A percentile compares a stretch with the other conserved stretches of the same genome.
Evolutionary conservation across 1,140 invertebrate species (phyloP).

Genomic region (Amyelois transitella): DNA sequence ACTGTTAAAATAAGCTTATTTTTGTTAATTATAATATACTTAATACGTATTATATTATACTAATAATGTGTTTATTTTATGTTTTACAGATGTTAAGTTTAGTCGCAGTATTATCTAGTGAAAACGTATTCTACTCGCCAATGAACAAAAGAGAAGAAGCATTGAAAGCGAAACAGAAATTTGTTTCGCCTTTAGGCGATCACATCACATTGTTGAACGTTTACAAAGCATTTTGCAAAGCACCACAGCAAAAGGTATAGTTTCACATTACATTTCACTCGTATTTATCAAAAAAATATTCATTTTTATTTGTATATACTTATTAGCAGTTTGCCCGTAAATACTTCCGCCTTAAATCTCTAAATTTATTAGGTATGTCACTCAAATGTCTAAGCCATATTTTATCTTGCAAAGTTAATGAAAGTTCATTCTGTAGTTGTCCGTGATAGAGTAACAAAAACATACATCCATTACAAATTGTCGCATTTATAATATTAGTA

Average conservation of each 20-base stretch:
- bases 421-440: too few species aligned
- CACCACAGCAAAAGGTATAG: slow-evolving; percentile 82
- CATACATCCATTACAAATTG: too few species aligned
- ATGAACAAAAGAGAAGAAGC: slow-evolving; percentile 81
- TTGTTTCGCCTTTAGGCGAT: slow-evolving; percentile 91
- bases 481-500: not conserved
- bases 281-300: too few species aligned
- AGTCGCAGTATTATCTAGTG: slow-evolving; percentile 77
- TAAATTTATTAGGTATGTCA: too few species aligned
- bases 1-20: too few species aligned
- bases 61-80: slow-evolving; percentile 33
- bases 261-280: slow-evolving; percentile 7
- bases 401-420: too few species aligned
- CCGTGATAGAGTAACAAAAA: too few species aligned
- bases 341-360: too few species aligned
- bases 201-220: slow-evolving; percentile 95
- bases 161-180: slow-evolving; percentile 83
- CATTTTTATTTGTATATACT: too few species aligned
- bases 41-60: slow-evolving; percentile 9
- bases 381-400: too few species aligned
- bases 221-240: slow-evolving; percentile 84
- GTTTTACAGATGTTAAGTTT: slow-evolving; percentile 74
- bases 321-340: too few species aligned
- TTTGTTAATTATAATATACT: too few species aligned
- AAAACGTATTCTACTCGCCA: slow-evolving; percentile 77